Conservation (phyloP, 2,797 vertebrate genomes). For the Chromis chromis region DNA sequence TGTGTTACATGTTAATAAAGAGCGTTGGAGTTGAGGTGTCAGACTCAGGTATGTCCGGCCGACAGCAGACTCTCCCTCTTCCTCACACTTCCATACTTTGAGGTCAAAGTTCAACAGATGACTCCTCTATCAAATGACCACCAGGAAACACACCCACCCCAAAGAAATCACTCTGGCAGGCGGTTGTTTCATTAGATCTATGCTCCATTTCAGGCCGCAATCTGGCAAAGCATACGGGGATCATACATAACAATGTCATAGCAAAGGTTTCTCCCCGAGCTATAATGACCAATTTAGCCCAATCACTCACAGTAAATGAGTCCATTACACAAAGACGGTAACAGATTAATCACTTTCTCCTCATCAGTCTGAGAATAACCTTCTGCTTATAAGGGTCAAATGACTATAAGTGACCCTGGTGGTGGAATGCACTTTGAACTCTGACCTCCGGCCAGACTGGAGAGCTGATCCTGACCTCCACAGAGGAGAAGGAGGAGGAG, state of each 20-base stretch:
- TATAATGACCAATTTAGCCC: conserved; percentile 58
- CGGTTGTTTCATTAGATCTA: conserved; percentile 39
- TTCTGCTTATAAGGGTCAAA: conserved; percentile 40
- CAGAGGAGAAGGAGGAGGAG: conserved; percentile 10
- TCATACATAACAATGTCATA: conserved; percentile 42
- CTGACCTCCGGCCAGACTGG: conserved; percentile 63
- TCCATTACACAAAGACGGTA: conserved; percentile 46
- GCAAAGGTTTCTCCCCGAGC: conserved; percentile 4
- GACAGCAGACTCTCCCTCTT: conserved; percentile 54
- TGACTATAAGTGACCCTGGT: conserved; percentile 59
- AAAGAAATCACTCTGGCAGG: conserved; percentile 19
- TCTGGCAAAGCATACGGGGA: conserved; percentile 24
- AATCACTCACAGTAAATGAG: conserved; percentile 63
- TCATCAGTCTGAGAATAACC: conserved; percentile 70
- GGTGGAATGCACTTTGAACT: conserved; percentile 72
- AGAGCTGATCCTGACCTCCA: conserved; percentile 67
- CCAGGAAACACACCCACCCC: conserved; percentile 24
- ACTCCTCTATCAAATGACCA: conserved; percentile 58
- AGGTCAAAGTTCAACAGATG: conserved; percentile 76
- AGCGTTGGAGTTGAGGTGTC: conserved; percentile 34
- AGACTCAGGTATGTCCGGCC: conserved; percentile 45
- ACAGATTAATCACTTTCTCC: conserved; percentile 60
- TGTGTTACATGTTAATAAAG: conserved; percentile 15
- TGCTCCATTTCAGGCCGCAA: not conserved
- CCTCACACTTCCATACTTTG: conserved; percentile 39